phyloP scores from a whole-genome alignment of 2,888 invertebrate genomes.

The Galerucella nymphaeae region DNA sequence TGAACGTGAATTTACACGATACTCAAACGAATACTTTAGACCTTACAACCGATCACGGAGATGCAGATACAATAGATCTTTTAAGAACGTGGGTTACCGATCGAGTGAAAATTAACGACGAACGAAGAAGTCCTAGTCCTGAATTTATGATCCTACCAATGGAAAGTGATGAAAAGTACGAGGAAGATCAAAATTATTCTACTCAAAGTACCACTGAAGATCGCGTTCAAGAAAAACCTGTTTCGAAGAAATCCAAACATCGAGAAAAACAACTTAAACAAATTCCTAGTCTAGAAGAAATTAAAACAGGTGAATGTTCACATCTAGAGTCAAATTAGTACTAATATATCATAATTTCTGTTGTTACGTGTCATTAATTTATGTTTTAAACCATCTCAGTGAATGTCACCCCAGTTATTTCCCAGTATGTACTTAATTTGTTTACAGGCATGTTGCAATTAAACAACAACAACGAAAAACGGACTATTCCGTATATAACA shows the following conservation, averaged over 20 bases:
- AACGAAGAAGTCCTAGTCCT: constrained; percentile 51
- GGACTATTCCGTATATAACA: constrained; percentile 53
- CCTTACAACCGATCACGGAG: constrained; percentile 28
- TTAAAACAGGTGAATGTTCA: constrained; percentile 46
- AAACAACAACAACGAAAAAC: constrained; percentile 39
- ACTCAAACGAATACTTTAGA: constrained; percentile 32
- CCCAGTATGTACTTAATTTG: background rate
- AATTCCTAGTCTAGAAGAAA: constrained; percentile 49
- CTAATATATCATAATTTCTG: no score
- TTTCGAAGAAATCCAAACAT: constrained; percentile 7
- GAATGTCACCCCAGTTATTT: no score
- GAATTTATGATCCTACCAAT: constrained; percentile 41
- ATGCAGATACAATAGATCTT: constrained; percentile 46
- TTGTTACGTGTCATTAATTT: no score
- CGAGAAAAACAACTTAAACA: constrained; percentile 21
- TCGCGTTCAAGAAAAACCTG: background rate
- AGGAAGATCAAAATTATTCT: background rate
- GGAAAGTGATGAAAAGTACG: constrained; percentile 1
- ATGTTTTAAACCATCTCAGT: no score
- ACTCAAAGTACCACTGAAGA: background rate
- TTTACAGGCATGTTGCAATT: constrained; percentile 47
- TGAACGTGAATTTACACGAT: constrained; percentile 3
- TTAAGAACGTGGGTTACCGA: constrained; percentile 52
- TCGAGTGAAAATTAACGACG: constrained; percentile 46
- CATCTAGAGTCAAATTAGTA: background rate